Percentiles rank a stretch among this genome's conserved stretches.
Conservation (phyloP, 2,797 vertebrate genomes). For the Neoniphon sammara region DNA sequence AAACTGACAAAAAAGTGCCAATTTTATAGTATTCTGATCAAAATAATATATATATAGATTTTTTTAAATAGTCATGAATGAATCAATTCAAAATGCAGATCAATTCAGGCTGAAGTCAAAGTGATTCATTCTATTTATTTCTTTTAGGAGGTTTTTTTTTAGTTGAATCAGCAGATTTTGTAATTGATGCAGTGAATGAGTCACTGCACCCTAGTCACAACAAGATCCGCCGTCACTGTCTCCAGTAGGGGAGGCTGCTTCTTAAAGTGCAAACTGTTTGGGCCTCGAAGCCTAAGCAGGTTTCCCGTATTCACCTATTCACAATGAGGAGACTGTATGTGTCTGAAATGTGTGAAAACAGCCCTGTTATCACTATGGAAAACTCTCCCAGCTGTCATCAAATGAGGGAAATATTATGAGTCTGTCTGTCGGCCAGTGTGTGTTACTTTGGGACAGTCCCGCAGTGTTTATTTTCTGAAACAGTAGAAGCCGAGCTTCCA, state of each 20-base stretch:
- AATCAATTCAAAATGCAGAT: too few species aligned
- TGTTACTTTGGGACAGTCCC: constrained; percentile 78
- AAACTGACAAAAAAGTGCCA: too few species aligned
- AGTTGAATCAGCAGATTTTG: too few species aligned
- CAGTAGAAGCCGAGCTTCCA: constrained; percentile 77
- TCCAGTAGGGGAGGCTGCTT: constrained; percentile 31
- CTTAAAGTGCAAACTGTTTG: constrained; percentile 50
- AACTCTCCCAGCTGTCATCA: constrained; percentile 81
- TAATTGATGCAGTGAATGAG: not conserved
- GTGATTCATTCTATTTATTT: too few species aligned
- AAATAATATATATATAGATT: too few species aligned
- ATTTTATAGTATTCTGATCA: too few species aligned
- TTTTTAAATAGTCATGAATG: too few species aligned
- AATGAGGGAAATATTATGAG: constrained; percentile 78
- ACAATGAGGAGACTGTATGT: constrained; percentile 67
- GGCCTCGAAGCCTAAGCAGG: constrained; percentile 44
- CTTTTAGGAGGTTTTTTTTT: too few species aligned
- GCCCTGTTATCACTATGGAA: constrained; percentile 81
- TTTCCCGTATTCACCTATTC: constrained; percentile 55
- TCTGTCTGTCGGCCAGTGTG: constrained; percentile 77
- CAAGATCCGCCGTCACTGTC: constrained; percentile 49
- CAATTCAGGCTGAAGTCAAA: too few species aligned
- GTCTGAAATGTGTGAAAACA: constrained; percentile 79
- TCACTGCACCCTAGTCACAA: constrained; percentile 23
- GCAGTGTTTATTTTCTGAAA: constrained; percentile 83